These are phyloP conservation scores for Stictocephala bisonia DNA, from an alignment of 2,888 invertebrate genomes.

Conservation along the genomic window DNA sequence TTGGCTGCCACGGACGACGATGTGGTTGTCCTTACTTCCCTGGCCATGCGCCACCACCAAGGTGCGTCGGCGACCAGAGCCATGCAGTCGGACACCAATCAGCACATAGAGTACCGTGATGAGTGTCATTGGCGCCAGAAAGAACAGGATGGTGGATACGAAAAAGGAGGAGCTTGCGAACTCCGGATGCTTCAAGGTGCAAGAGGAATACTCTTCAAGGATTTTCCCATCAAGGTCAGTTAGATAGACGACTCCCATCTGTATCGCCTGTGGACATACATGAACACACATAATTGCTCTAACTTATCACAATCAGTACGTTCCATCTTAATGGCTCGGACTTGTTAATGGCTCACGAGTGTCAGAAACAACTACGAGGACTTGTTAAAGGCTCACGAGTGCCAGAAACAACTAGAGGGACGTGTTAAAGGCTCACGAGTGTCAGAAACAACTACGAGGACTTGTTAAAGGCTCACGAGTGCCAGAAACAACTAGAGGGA, in stretches of 20 bases:
- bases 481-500: no score
- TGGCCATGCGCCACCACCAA: slow-evolving; percentile 14
- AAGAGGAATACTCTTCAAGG: slow-evolving; percentile 68
- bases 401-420: no score
- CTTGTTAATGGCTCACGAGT: no score
- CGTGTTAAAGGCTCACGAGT: no score
- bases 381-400: no score
- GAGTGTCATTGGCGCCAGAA: slow-evolving; percentile 71
- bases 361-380: no score
- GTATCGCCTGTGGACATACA: slow-evolving; percentile 55
- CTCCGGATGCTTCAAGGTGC: slow-evolving; percentile 71
- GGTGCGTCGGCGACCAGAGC: slow-evolving; percentile 62
- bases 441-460: no score
- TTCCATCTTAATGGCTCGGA: no score
- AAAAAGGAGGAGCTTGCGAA: slow-evolving; percentile 68
- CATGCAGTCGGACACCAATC: slow-evolving; percentile 67
- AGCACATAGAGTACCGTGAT: slow-evolving; percentile 71
- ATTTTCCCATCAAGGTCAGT: slow-evolving; percentile 63
- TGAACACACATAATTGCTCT: no score
- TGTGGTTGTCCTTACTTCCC: neutral
- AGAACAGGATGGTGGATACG: slow-evolving; percentile 72
- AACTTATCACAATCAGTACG: no score
- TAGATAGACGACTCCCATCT: slow-evolving; percentile 71
- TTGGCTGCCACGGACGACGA: slow-evolving; percentile 48
- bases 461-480: no score